A percentile compares a stretch with the other conserved stretches of the same genome.
Evolutionary conservation across 2,888 invertebrate genomes (phyloP).

Genomic region (Odontocolon sp.): DNA sequence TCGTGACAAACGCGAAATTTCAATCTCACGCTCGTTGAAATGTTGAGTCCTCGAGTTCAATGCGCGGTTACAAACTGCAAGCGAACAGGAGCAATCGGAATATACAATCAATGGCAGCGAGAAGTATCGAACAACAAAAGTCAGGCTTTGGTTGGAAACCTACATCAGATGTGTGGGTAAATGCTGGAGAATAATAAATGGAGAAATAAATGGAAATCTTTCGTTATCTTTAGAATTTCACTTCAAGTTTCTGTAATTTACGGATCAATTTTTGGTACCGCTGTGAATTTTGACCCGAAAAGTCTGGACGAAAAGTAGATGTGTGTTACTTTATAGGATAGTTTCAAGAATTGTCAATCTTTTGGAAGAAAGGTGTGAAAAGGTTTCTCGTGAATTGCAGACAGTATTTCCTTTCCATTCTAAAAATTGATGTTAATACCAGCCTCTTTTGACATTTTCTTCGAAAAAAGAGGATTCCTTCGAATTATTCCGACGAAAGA

Average conservation of each 20-base stretch:
- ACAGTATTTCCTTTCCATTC: constrained; percentile 50
- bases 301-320: no score
- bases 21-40: constrained; percentile 26
- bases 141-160: background rate
- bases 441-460: constrained; percentile 5
- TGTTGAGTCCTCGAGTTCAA: background rate
- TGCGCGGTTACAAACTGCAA: background rate
- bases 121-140: background rate
- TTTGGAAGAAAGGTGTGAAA: no score
- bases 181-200: no score
- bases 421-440: constrained; percentile 27
- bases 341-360: no score
- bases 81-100: constrained; percentile 8
- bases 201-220: no score
- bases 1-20: constrained; percentile 50
- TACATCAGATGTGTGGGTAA: no score
- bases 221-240: no score
- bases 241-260: no score
- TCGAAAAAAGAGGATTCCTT: constrained; percentile 20
- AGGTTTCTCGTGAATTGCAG: no score
- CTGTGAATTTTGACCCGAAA: no score
- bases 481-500: constrained; percentile 30
- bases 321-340: no score
- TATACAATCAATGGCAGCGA: background rate
- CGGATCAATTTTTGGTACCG: no score